Evolutionary conservation across 1,140 invertebrate genomes (phyloP), one percentile per base, ranked within the genome.

Genomic region (Drosophila mojavensis): DNA sequence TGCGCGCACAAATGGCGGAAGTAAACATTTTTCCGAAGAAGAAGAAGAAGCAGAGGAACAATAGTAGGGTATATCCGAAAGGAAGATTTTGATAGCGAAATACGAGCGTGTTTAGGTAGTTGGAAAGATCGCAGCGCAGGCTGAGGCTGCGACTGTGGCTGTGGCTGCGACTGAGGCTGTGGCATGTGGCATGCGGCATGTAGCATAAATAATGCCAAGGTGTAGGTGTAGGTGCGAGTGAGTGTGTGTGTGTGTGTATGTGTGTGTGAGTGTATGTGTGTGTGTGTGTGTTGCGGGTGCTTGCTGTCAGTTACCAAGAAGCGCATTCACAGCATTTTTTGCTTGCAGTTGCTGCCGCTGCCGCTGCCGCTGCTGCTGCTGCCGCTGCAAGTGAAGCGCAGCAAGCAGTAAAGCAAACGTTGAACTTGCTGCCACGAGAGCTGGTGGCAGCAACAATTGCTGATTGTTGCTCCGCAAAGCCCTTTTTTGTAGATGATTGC

Each of bases 391-490:
- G 76, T 79, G 58, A 82, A 81, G 84, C 85, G 74, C 83, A 51
- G 84, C 76, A 45, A 24, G 64, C 84, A 88, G 77, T 88, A 88
- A 88, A 88, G 80, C 80, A 89, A 82, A 79, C 84, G 85, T 88
- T 88, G 84, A 88, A 88, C 84, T 83, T 88, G 84, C 84, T 36
- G 69, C 84, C 78, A 4, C 43, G 1, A 5, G 15, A 79, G 62
- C 58, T 5, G 45, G 30, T 63, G n/a, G 62, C 51, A 54, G 47
- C 70, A 61, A 59, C 69, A 61, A 45, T 71, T 70, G 59, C 54
- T 60, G 33, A 28, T 41, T 71, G 26, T 56, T 66, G 53, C 80
- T 76, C 78, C 43, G 2, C 20, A 72, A 50, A 50, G 62, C 63
- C 48, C 61, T 69, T 62, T 61, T 76, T 65, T 81, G 36, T 39